Evolutionary conservation across 92 coral and sea anemone genomes (phyloP).

Genomic region (Paramuricea clavata): DNA sequence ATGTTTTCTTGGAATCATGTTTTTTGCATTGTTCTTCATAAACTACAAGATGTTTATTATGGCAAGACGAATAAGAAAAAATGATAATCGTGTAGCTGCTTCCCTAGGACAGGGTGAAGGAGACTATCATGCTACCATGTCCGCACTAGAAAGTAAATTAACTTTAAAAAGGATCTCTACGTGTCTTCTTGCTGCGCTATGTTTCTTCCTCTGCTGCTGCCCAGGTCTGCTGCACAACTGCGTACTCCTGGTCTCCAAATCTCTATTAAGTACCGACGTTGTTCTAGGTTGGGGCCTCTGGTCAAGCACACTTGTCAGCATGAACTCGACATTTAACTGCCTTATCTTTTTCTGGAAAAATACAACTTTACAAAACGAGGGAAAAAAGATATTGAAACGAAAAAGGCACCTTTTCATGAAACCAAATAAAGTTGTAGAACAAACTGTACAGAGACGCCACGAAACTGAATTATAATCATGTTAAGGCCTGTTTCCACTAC

Average conservation of each 20-base stretch:
- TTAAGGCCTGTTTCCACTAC: too few relatives aligned
- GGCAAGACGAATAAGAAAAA: neutral
- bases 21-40: neutral
- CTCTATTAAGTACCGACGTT: neutral
- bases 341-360: slow-evolving; percentile 1
- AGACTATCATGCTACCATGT: neutral
- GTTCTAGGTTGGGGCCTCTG: neutral
- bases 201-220: slow-evolving; percentile 19
- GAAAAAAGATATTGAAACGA: neutral
- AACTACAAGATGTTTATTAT: neutral
- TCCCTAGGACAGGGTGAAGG: neutral
- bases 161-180: slow-evolving; percentile 7
- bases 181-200: neutral
- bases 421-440: too few relatives aligned
- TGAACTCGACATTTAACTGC: neutral
- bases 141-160: neutral
- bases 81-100: neutral
- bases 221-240: neutral
- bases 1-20: neutral
- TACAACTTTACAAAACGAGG: neutral
- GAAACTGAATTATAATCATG: too few relatives aligned
- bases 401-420: neutral
- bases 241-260: neutral
- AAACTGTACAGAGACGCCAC: too few relatives aligned
- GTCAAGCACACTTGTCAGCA: neutral